Conservation (phyloP, 2,797 vertebrate genomes). For the Eupleurogrammus muticus region DNA sequence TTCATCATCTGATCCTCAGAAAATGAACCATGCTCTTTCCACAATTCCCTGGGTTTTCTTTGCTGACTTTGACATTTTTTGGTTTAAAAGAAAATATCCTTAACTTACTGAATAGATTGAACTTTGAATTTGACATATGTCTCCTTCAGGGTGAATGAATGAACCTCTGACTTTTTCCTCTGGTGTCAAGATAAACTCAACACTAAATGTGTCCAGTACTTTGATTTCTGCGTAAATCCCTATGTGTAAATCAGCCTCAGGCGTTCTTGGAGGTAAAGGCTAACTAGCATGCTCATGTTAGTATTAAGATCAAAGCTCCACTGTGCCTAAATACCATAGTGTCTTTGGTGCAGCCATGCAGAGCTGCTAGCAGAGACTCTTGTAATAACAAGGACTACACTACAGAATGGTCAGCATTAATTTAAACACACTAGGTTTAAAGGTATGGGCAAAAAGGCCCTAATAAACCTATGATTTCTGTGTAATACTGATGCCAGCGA, state of each 20-base stretch:
- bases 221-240: neutral
- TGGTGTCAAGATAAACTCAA: neutral
- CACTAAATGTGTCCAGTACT: neutral
- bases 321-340: neutral
- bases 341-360: neutral
- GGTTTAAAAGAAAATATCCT: neutral
- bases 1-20: neutral
- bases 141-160: neutral
- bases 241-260: too few species aligned
- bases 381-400: neutral
- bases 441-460: neutral
- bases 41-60: neutral
- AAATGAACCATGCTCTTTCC: too few species aligned
- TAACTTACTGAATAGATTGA: neutral
- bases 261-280: too few species aligned
- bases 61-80: neutral
- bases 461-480: neutral
- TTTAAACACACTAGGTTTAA: slow-evolving; percentile 4
- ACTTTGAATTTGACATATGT: neutral
- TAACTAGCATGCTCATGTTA: too few species aligned
- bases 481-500: neutral
- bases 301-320: too few species aligned
- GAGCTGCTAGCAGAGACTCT: neutral
- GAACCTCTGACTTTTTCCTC: neutral
- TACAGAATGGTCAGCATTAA: neutral